phyloP scores from a whole-genome alignment of 2,797 vertebrate genomes.

The Sebastes vulpes region DNA sequence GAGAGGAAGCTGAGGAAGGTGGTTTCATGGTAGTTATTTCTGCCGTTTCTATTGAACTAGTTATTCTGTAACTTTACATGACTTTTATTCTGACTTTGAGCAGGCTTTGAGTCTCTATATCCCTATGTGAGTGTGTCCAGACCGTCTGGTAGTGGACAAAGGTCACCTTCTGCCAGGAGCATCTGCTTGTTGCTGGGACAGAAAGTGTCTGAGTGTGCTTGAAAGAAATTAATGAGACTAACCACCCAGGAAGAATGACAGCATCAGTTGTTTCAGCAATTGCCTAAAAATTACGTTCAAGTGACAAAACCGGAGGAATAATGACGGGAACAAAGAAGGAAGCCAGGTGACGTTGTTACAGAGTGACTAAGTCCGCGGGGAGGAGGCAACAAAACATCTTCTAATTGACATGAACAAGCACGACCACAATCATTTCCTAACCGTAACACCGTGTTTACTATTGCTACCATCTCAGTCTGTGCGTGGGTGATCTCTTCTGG shows the following conservation, averaged over 20 bases:
- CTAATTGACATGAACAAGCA: background rate
- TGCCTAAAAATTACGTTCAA: background rate
- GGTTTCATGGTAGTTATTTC: constrained; percentile 1
- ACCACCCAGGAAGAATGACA: background rate
- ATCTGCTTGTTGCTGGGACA: constrained; percentile 36
- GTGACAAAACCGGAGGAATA: background rate
- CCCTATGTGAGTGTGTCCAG: constrained; percentile 11
- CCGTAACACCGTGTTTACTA: background rate
- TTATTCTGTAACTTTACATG: constrained; percentile 16
- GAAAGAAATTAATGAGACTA: background rate
- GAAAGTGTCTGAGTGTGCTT: background rate
- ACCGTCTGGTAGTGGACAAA: constrained; percentile 43
- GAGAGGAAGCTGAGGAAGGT: constrained; percentile 14
- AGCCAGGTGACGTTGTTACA: background rate
- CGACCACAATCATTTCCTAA: background rate
- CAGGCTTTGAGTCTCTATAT: constrained; percentile 2
- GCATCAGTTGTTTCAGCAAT: background rate
- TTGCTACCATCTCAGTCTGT: background rate
- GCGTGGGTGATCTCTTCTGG: background rate
- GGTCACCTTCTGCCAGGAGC: constrained; percentile 64
- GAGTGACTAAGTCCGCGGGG: background rate
- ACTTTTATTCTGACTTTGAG: constrained; percentile 60
- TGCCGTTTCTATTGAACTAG: constrained; percentile 22
- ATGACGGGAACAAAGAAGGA: background rate
- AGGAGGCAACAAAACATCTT: background rate